Evolutionary conservation across 2,888 invertebrate genomes (phyloP).

Genomic region (Zootermopsis nevadensis): DNA sequence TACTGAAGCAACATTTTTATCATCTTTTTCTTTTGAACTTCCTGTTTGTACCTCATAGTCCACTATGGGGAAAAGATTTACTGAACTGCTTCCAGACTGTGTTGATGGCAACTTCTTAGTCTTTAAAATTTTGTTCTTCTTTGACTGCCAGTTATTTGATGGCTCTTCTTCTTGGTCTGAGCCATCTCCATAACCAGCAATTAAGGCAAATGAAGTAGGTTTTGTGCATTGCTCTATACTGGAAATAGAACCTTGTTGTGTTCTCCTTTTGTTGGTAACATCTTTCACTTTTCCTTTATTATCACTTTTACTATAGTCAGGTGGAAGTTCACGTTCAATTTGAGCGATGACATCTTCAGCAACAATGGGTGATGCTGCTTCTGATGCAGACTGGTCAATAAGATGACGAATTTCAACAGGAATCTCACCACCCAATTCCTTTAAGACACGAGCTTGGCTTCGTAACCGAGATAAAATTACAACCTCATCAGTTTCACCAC

Average conservation of each 20-base stretch:
- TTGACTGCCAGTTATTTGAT: constrained; percentile 31
- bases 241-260: constrained; percentile 11
- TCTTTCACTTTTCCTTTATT: constrained; percentile 40
- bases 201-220: constrained; percentile 61
- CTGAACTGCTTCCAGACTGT: neutral
- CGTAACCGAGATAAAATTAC: constrained; percentile 68
- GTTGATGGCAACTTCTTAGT: neutral
- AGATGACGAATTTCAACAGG: constrained; percentile 62
- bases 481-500: constrained; percentile 64
- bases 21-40: constrained; percentile 53
- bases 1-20: constrained; percentile 46
- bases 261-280: neutral
- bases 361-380: constrained; percentile 23
- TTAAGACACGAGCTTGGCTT: constrained; percentile 67
- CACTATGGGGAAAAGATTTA: constrained; percentile 12
- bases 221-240: constrained; percentile 45
- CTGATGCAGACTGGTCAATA: constrained; percentile 38
- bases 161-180: constrained; percentile 64
- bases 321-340: constrained; percentile 62
- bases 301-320: constrained; percentile 43
- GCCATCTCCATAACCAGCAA: constrained; percentile 69
- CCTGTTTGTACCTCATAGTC: constrained; percentile 26
- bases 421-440: constrained; percentile 68
- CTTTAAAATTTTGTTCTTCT: constrained; percentile 28
- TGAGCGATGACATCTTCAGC: constrained; percentile 44